Base-by-base conservation (phyloP, 2,797 vertebrate genomes). In the Propithecus deckenii region DNA sequence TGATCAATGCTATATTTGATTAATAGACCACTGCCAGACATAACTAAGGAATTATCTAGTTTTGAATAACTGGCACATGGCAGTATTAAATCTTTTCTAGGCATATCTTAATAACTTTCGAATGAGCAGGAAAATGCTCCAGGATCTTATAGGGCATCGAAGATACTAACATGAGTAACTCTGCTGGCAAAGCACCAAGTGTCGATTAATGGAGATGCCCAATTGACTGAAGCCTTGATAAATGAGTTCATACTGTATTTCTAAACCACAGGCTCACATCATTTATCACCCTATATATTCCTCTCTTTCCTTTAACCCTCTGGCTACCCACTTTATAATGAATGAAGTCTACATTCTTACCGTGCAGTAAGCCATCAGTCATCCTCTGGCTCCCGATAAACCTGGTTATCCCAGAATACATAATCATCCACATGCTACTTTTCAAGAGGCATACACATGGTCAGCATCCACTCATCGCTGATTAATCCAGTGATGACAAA, bases 41-140 rank as follows among this genome's bases (percentile, higher is more conserved):
- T 15, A 63, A 61, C 17, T 55, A 89, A 57, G 78, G n/a, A 84
- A 59, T 74, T 92, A 81, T 69, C n/a, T 67, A 50, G 72, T 71
- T 89, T 88, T 78, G 50, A 80, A 43, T 63, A 83, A 94, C 32
- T 88, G 78, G 43, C 35, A 87, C 25, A 52, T 28, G 85, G 61
- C 7, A 59, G 41, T 48, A 76, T 91, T 91, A 78, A 89, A 48
- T 17, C 7, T 86, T 90, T 91, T 83, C 81, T 89, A 92, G 87
- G 52, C 20, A 72, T 41, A 81, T 7, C 22, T 88, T 92, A 93
- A 46, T 65, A 50, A 18, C 43, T 87, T 95, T 48, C 63, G 30
- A 3, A 96, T 84, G 28, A 91, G 55, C 69, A 80, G 87, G 35
- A 80, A 96, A 88, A 89, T 86, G 32, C 17, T 52, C 59, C 14